Conservation (phyloP, 1,140 invertebrate genomes). For the Zaprionus africanus region DNA sequence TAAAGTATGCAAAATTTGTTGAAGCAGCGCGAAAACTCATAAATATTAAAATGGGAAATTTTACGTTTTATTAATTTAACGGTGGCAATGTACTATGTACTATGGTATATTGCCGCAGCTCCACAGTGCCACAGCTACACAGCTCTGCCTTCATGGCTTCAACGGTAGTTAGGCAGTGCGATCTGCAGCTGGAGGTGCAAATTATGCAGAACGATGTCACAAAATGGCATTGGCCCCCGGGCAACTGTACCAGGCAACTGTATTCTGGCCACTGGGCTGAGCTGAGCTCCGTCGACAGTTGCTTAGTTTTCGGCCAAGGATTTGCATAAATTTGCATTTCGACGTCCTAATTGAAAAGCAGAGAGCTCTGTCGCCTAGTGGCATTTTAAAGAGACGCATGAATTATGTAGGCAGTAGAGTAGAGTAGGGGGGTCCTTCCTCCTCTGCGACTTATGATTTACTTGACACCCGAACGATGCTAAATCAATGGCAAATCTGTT, state of each 20-base stretch:
- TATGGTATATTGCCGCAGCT: not conserved
- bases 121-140: too few relatives aligned
- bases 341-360: conserved; percentile 73
- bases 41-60: conserved; percentile 80
- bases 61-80: conserved; percentile 79
- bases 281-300: conserved; percentile 34
- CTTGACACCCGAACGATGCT: conserved; percentile 66
- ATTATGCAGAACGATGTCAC: conserved; percentile 76
- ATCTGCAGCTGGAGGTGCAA: conserved; percentile 64
- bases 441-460: conserved; percentile 69
- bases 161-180: conserved; percentile 64
- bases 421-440: not conserved
- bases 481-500: conserved; percentile 79
- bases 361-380: conserved; percentile 56
- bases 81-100: conserved; percentile 55
- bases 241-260: conserved; percentile 48
- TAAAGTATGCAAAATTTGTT: conserved; percentile 47
- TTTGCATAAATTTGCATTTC: conserved; percentile 80
- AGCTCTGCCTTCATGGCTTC: too few relatives aligned
- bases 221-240: conserved; percentile 59
- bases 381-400: conserved; percentile 76
- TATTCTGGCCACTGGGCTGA: conserved; percentile 16
- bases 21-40: conserved; percentile 53
- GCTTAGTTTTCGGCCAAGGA: conserved; percentile 74
- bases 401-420: conserved; percentile 56